phyloP scores from a whole-genome alignment of 1,140 invertebrate genomes.

The Antheraea pernyi region DNA sequence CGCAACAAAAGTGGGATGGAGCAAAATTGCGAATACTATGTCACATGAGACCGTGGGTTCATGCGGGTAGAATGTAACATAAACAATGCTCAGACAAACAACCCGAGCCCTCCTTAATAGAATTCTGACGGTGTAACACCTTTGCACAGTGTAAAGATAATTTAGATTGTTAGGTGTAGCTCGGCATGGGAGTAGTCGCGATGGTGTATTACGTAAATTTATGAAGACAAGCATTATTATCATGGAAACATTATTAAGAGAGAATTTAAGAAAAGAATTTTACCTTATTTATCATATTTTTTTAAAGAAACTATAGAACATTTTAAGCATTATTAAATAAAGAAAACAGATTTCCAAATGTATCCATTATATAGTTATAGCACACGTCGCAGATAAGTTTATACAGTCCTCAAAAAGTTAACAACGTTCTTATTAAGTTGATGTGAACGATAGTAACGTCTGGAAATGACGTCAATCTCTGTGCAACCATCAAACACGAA shows the following conservation, averaged over 20 bases:
- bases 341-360: no score
- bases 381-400: no score
- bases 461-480: no score
- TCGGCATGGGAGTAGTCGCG: neutral
- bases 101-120: conserved; percentile 63
- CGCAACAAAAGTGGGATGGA: conserved; percentile 32
- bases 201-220: neutral
- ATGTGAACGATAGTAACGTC: no score
- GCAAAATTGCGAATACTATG: conserved; percentile 52
- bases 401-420: no score
- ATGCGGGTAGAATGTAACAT: conserved; percentile 57
- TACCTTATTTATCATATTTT: no score
- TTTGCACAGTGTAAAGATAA: conserved; percentile 45
- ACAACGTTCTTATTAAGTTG: no score
- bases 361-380: no score
- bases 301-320: neutral
- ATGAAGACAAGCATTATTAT: neutral
- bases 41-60: conserved; percentile 41
- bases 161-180: conserved; percentile 42
- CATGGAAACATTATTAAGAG: conserved; percentile 3
- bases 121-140: conserved; percentile 57
- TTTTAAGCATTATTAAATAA: no score
- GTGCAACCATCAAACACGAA: no score
- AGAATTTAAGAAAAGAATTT: neutral
- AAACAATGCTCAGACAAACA: conserved; percentile 59